Percentiles rank a stretch among this genome's conserved stretches.
Evolutionary conservation across 2,888 invertebrate species (phyloP).

Genomic region (Tridacna gigas): DNA sequence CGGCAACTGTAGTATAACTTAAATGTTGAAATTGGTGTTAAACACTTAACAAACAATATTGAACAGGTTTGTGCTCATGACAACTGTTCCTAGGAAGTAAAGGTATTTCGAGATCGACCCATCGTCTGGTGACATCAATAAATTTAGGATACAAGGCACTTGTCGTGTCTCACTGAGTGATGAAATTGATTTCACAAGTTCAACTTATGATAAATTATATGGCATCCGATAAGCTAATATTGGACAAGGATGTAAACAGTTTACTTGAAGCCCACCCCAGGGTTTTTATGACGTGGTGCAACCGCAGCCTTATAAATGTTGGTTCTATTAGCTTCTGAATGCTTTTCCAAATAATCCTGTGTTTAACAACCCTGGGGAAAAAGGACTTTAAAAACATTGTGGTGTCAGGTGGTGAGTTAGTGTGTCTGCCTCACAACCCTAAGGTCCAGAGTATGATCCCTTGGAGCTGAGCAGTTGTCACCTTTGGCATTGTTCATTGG

Average conservation of each 20-base stretch:
- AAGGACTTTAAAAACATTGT: no score
- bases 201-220: slow-evolving; percentile 61
- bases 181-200: slow-evolving; percentile 62
- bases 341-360: no score
- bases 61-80: slow-evolving; percentile 1
- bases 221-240: slow-evolving; percentile 20
- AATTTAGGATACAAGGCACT: slow-evolving; percentile 64
- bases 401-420: no score
- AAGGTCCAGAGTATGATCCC: no score
- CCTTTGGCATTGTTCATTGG: no score
- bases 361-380: no score
- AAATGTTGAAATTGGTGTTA: no score
- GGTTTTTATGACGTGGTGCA: not conserved
- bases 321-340: no score
- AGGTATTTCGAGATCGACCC: slow-evolving; percentile 57
- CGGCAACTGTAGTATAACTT: no score
- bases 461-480: no score
- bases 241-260: slow-evolving; percentile 5
- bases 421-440: no score
- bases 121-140: slow-evolving; percentile 54
- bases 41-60: not conserved
- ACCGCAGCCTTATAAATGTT: not conserved
- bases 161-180: slow-evolving; percentile 51
- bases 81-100: slow-evolving; percentile 41
- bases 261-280: slow-evolving; percentile 1